phyloP scores from a whole-genome alignment of 2,888 invertebrate genomes.

The Orthosia cruda region DNA sequence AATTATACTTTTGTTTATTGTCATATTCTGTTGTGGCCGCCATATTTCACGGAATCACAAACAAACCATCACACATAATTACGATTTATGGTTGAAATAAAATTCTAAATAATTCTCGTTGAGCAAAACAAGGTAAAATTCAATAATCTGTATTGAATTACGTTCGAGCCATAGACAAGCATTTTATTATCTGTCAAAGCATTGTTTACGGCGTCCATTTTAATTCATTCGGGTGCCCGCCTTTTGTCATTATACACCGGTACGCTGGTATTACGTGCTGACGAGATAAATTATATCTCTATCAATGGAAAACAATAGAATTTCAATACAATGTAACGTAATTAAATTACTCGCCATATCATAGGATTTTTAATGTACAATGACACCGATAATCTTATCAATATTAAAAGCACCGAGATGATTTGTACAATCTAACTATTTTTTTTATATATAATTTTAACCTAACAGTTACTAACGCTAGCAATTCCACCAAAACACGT shows the following conservation, averaged over 20 bases:
- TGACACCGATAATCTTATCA: neutral
- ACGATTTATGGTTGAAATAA: constrained; percentile 59
- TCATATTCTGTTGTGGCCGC: constrained; percentile 6
- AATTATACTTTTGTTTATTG: constrained; percentile 46
- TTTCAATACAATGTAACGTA: neutral
- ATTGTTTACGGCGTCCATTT: constrained; percentile 78
- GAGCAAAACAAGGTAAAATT: constrained; percentile 74
- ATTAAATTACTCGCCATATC: neutral
- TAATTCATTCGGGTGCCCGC: constrained; percentile 82
- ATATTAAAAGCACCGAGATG: neutral
- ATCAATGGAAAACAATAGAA: neutral
- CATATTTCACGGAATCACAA: constrained; percentile 45
- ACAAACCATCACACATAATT: constrained; percentile 36
- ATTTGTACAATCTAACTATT: no score
- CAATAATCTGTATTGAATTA: constrained; percentile 76
- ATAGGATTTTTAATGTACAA: neutral
- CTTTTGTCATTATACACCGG: constrained; percentile 82
- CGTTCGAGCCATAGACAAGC: constrained; percentile 76
- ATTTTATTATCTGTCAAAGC: constrained; percentile 78
- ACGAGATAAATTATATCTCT: neutral
- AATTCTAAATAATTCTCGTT: constrained; percentile 60
- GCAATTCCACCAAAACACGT: constrained; percentile 51
- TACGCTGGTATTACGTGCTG: constrained; percentile 61
- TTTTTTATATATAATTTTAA: no score
- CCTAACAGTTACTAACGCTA: neutral